These are phyloP conservation scores for Lutraria rhynchaena DNA, from an alignment of 1,140 invertebrate genomes.

Conservation along the genomic window DNA sequence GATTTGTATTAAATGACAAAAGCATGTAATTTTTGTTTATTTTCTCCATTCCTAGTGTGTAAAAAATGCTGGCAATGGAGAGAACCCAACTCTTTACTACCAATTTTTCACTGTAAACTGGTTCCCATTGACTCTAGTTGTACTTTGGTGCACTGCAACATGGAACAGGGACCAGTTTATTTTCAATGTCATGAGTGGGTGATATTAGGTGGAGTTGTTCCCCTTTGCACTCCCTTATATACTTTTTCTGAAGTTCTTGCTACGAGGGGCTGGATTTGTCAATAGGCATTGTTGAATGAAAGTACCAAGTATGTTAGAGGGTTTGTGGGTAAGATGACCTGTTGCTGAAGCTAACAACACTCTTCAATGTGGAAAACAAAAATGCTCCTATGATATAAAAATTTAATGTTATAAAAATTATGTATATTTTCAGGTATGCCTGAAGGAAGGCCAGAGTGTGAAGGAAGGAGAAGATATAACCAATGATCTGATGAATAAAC, in stretches of 20 bases:
- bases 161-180: too few species aligned
- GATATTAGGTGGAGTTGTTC: too few species aligned
- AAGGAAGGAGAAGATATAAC: conserved; percentile 89
- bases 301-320: not conserved
- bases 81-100: too few species aligned
- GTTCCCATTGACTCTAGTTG: too few species aligned
- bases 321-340: not conserved
- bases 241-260: not conserved
- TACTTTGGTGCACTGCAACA: too few species aligned
- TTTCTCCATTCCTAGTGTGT: too few species aligned
- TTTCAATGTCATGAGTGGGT: too few species aligned
- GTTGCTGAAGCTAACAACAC: not conserved
- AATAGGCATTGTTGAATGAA: not conserved
- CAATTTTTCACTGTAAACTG: too few species aligned
- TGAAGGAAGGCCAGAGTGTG: conserved; percentile 86
- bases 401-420: not conserved
- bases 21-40: too few species aligned
- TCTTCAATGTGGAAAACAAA: not conserved
- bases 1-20: too few species aligned
- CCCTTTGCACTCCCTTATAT: too few species aligned
- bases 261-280: not conserved
- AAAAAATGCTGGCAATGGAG: too few species aligned
- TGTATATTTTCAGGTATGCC: conserved; percentile 83
- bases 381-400: not conserved
- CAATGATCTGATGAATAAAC: conserved; percentile 86